A percentile compares a stretch with the other conserved stretches of the same genome.
phyloP scores from a whole-genome alignment of 2,113 vertebrate genomes.

The Cavia aperea region DNA sequence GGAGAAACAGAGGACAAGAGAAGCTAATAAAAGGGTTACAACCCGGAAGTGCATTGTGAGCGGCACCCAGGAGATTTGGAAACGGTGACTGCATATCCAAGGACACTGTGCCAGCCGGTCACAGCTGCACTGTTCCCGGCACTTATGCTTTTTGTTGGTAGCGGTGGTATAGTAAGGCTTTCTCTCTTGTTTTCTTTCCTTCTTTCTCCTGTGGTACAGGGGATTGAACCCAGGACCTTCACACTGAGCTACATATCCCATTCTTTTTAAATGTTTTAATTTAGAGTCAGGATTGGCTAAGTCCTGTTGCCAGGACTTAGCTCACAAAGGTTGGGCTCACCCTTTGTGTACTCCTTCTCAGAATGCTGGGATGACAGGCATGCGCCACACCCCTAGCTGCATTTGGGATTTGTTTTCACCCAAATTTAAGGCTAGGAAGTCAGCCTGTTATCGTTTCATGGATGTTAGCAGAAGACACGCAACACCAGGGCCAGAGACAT shows the following conservation, averaged over 20 bases:
- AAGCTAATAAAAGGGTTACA: constrained; percentile 50
- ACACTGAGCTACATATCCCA: background rate
- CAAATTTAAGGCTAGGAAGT: constrained; percentile 1
- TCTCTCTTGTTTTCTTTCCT: background rate
- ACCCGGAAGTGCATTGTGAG: constrained; percentile 46
- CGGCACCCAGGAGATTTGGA: constrained; percentile 51
- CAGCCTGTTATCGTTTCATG: background rate
- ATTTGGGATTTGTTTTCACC: background rate
- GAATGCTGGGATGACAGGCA: background rate
- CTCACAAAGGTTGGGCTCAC: background rate
- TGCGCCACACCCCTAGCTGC: background rate
- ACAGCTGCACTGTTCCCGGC: background rate
- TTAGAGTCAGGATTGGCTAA: background rate
- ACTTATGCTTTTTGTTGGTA: background rate
- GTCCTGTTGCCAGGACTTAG: background rate
- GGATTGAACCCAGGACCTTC: background rate
- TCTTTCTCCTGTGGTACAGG: background rate
- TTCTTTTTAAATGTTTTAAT: background rate
- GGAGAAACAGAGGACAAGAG: constrained; percentile 46
- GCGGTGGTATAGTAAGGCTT: background rate
- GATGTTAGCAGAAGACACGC: background rate
- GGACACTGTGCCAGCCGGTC: constrained; percentile 35
- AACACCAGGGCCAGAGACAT: background rate
- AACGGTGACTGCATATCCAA: constrained; percentile 58
- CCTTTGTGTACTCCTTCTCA: background rate